Percentiles rank a stretch among this genome's conserved stretches.
Evolutionary conservation across 2,797 vertebrate genomes (phyloP).

Genomic region (Manis crassicaudata): DNA sequence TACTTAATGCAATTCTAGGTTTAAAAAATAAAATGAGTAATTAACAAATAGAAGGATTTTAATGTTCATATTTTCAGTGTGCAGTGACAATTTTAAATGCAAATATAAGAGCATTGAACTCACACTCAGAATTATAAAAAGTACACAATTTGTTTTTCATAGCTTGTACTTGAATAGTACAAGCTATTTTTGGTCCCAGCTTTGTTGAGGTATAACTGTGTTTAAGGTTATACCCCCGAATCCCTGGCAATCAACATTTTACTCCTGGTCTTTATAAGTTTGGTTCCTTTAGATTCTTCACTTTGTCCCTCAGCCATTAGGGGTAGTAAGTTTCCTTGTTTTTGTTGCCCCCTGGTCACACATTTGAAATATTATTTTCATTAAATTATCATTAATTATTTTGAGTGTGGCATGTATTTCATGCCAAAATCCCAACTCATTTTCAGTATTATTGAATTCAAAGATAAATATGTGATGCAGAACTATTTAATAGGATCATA

Average conservation of each 20-base stretch:
- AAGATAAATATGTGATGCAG: neutral
- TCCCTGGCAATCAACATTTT: neutral
- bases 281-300: neutral
- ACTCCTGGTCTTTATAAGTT: neutral
- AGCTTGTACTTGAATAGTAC: neutral
- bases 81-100: neutral
- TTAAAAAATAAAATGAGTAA: neutral
- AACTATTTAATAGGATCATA: neutral
- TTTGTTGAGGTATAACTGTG: neutral
- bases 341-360: neutral
- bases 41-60: neutral
- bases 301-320: neutral
- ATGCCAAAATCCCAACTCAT: neutral
- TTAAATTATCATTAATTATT: neutral
- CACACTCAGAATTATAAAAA: neutral
- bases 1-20: neutral
- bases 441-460: neutral
- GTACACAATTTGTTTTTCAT: neutral
- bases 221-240: neutral
- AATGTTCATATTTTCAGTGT: neutral
- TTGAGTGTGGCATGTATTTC: neutral
- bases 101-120: neutral
- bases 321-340: neutral
- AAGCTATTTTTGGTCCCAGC: too few relatives aligned
- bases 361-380: neutral